Evolutionary conservation across 2,797 vertebrate species (phyloP).

Genomic region (Chromis chromis): DNA sequence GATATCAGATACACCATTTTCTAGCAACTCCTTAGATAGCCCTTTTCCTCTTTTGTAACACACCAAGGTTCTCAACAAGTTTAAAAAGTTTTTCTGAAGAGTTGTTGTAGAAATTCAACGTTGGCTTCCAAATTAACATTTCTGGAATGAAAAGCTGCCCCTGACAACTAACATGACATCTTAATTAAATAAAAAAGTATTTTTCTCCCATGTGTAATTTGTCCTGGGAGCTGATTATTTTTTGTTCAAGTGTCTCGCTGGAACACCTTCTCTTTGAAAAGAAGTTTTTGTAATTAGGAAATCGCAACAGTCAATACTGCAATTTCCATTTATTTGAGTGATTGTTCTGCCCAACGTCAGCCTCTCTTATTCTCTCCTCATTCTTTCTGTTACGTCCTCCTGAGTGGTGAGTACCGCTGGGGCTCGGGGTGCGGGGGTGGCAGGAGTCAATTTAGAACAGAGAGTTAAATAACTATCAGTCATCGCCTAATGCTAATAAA

Average conservation of each 20-base stretch:
- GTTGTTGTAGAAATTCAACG: too few species aligned
- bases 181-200: background rate
- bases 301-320: slow-evolving; percentile 10
- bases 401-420: slow-evolving; percentile 21
- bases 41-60: too few species aligned
- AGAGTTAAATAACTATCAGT: slow-evolving; percentile 33
- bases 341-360: slow-evolving; percentile 16
- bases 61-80: too few species aligned
- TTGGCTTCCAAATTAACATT: too few species aligned
- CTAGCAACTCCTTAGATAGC: too few species aligned
- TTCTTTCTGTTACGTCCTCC: slow-evolving; percentile 17
- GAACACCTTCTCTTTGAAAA: background rate
- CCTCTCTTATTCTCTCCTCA: slow-evolving; percentile 24
- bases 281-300: slow-evolving; percentile 16
- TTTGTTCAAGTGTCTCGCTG: background rate
- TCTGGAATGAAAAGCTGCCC: too few species aligned
- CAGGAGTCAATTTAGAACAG: slow-evolving; percentile 19
- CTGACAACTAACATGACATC: too few species aligned
- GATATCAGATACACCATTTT: too few species aligned
- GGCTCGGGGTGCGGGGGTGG: background rate
- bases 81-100: too few species aligned
- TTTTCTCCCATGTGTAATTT: background rate
- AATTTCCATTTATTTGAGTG: slow-evolving; percentile 32
- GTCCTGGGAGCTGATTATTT: background rate
- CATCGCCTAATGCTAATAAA: slow-evolving; percentile 1